Evolutionary conservation across 2,113 vertebrate species (phyloP), one percentile per base, ranked within the genome.

Genomic region (Ancistrus triradiatus): DNA sequence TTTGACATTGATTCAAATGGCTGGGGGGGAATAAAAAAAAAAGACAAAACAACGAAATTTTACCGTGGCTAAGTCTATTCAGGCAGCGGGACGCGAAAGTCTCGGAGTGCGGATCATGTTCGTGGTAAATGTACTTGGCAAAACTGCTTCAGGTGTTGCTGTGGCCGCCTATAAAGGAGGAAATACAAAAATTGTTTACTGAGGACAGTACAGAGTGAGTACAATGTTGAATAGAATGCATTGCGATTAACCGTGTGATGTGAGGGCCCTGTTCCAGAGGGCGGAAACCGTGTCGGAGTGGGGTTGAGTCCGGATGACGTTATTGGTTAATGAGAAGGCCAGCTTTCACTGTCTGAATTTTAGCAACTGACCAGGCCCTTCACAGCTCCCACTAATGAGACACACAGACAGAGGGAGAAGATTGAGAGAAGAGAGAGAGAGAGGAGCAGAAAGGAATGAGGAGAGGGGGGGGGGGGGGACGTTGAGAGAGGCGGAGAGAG

Each of bases 111-210:
- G 96, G 93, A 75, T 99, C 96, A 0, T 98, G 94, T 63, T 90
- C 97, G 79, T 99, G 96, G 83, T 99, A 98, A 75, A 99, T 98
- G 25, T 99, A 99, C 71, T 97, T 98, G 55, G 96, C 96, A 98
- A 75, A 46, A 98, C 92, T 0, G 93, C 92, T n/a, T 93, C 57
- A 98, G 91, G 42, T 99, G 81, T 90, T 96, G 50, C 95, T 90
- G 4, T 98, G 95, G 61, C 94, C 93, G 28, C 92, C 92, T 93
- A 76, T 57, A 60, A 64, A 5, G 9, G 8, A 28, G 24, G 13
- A 61, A 21, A 31, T 3, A 13, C 11, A 50, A 2, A 19, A 2
- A 5, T 22, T n/a, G n/a, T n/a, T n/a, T n/a, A n/a, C n/a, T n/a
- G n/a, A n/a, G n/a, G n/a, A n/a, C n/a, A n/a, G n/a, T n/a, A n/a